Evolutionary conservation across 2,888 invertebrate genomes (phyloP).

Genomic region (Drosophila nr. perissopoda): DNA sequence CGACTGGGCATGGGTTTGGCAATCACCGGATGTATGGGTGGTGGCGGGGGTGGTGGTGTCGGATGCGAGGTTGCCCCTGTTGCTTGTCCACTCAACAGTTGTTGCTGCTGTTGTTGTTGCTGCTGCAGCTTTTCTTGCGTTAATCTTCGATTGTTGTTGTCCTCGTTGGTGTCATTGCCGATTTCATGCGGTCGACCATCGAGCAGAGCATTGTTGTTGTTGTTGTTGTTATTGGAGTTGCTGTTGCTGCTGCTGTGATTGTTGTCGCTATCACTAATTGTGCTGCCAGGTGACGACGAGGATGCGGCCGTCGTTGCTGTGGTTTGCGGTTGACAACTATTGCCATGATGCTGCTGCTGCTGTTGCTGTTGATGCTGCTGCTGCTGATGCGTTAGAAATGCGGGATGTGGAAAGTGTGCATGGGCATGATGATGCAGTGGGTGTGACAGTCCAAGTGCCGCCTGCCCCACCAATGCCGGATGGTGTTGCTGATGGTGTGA

Average conservation of each 20-base stretch:
- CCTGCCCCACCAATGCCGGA: constrained; percentile 58
- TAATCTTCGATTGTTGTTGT: constrained; percentile 83
- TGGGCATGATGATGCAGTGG: constrained; percentile 70
- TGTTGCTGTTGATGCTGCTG: constrained; percentile 65
- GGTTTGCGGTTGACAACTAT: constrained; percentile 85
- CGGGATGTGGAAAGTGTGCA: constrained; percentile 85
- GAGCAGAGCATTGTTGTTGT: constrained; percentile 59
- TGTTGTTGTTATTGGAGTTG: constrained; percentile 63
- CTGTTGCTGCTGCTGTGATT: constrained; percentile 77
- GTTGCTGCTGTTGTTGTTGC: constrained; percentile 60
- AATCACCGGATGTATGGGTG: constrained; percentile 85
- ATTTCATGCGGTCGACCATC: constrained; percentile 81
- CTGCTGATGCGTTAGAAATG: constrained; percentile 84
- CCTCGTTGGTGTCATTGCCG: constrained; percentile 66
- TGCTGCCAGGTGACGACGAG: constrained; percentile 85
- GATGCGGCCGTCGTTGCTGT: constrained; percentile 81
- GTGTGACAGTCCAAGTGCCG: constrained; percentile 45
- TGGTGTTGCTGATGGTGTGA: constrained; percentile 59
- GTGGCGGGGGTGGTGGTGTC: constrained; percentile 62
- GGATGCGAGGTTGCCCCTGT: constrained; percentile 65
- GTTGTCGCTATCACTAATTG: constrained; percentile 85
- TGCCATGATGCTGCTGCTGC: constrained; percentile 79
- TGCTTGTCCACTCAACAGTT: constrained; percentile 56
- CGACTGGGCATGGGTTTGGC: constrained; percentile 95
- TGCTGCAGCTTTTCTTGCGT: constrained; percentile 79